Evolutionary conservation across 37 sponge, comb jelly and placozoan species (phyloP), one percentile per base, ranked within the genome.

Genomic region (Cliona cf. orientalis): DNA sequence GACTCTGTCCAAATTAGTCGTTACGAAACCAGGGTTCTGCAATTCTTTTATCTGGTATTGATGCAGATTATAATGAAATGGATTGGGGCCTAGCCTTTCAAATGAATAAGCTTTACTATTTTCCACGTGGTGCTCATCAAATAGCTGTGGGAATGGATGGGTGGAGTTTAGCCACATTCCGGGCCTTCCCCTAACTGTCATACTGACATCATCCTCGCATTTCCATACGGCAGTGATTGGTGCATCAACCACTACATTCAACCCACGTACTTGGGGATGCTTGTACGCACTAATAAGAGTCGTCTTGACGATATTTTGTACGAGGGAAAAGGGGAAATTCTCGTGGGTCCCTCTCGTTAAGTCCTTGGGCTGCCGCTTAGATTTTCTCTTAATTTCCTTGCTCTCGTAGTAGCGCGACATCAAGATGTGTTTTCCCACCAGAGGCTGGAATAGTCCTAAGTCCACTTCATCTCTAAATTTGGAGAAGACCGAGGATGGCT

Each of bases 251-350:
- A 77, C 31, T 23, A 71, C 45, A 37, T 81, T 74, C 5, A 75
- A 55, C 25, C 75, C 40, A 1, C 49, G 38, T 44, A 85, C n/a
- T 5, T 80, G 74, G 3, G 91, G 81, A 34, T 75, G 69, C 2
- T 3, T 34, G 26, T 11, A n/a, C 34, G 87, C 42, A 39, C 29
- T 29, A 23, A 46, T 41, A 31, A 76, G 44, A 11, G 81, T n/a
- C 4, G 33, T 68, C 44, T 80, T 85, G 37, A 85, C 19, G 0
- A 85, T 32, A 46, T 85, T 90, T 25, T 80, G 91, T 2, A 90
- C 19, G 5, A 90, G 35, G 44, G 56, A 60, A 49, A 66, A 62
- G 45, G 72, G 70, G 45, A 70, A 91, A 7, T 70, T 71, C n/a
- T 70, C 34, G 28, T 56, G 72, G 23, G 74, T 71, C 41, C 76